Base-by-base conservation (phyloP, 1,140 invertebrate species). In the Calliopsis andreniformis region DNA sequence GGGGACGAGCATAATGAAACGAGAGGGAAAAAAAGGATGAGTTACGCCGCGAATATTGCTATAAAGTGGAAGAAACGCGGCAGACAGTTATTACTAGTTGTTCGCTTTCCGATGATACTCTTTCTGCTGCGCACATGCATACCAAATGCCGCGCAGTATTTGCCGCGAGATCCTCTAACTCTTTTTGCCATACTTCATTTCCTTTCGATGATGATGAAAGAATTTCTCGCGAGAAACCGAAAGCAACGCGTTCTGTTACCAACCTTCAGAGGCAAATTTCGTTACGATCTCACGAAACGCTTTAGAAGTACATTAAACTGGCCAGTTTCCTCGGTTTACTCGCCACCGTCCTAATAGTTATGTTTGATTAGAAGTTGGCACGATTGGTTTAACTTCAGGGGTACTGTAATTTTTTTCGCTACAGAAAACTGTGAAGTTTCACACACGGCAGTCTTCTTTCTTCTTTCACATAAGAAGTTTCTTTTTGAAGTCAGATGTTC, bases 71-170 rank as follows among this genome's bases (percentile, higher is more conserved):
- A 63, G 42, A 43, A 62, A 82, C 66, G 68, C 61, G 64, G 53
- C 42, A 53, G 66, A 81, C 72, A 67, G 72, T 76, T 82, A 82
- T 81, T 76, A 76, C 18, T 59, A 58, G 66, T 49, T 45, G 68
- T 82, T 80, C 59, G 79, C 49, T 70, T 49, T 32, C 58, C 25
- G 43, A 69, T 51, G 66, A 80, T 77, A 64, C 25, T 58, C 64
- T 70, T 71, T 64, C 28, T 58, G 39, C 53, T 18, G 20, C 28
- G 64, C 28, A 32, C 49, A 62, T n/a, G n/a, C n/a, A n/a, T n/a
- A n/a, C n/a, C n/a, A n/a, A n/a, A n/a, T n/a, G n/a, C n/a, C n/a
- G n/a, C n/a, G 42, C 35, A 39, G 32, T 39, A 53, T 45, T 39
- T 42, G 51, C 47, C 25, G 47, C 64, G 45, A 45, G 75, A 69